Base-by-base conservation (phyloP, 2,888 invertebrate genomes). In the Chaetogeoica ovagalla region DNA sequence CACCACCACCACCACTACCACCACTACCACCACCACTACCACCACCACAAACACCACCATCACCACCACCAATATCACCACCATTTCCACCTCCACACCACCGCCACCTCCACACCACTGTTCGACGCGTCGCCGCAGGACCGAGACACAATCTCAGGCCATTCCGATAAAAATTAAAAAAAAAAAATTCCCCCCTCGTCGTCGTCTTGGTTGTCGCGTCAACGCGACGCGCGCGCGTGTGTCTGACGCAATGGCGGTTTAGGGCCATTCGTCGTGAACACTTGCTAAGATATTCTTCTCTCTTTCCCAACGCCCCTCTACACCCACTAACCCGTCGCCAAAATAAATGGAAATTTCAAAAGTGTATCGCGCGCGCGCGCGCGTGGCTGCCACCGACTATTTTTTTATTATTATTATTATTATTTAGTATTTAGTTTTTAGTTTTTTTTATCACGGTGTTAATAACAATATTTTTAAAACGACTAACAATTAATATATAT, bases 61-160 rank as follows among this genome's bases (percentile, higher is more conserved):
- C 4, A 59, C 21, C 48, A 48, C 48, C 48, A 48, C 48, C 48
- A 48, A 48, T 48, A 48, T 48, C 48, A 48, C 48, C 48, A 48
- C 48, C 48, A 48, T 48, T 48, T 48, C 48, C 15, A 48, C 48
- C 48, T 48, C 48, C 13, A 48, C 48, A 48, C 59, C 59, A 8
- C 59, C 59, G 59, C 59, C 59, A n/a, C 8, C 8, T 59, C n/a
- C 59, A n/a, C n/a, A n/a, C n/a, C n/a, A n/a, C n/a, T n/a, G 48
- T 11, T 21, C 65, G 74, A 74, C 74, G 52, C 48, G 62, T 48
- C 48, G 55, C 37, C 63, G 37, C 74, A 63, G 21, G 55, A 62
- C 11, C 43, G 43, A 43, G 43, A 48, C 48, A 48, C 48, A 48
- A 48, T 48, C 11, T 48, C 48, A 13, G 48, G 48, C 48, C 30